Evolutionary conservation across 1,140 invertebrate species (phyloP).

Genomic region (Trinorchestia longiramus): DNA sequence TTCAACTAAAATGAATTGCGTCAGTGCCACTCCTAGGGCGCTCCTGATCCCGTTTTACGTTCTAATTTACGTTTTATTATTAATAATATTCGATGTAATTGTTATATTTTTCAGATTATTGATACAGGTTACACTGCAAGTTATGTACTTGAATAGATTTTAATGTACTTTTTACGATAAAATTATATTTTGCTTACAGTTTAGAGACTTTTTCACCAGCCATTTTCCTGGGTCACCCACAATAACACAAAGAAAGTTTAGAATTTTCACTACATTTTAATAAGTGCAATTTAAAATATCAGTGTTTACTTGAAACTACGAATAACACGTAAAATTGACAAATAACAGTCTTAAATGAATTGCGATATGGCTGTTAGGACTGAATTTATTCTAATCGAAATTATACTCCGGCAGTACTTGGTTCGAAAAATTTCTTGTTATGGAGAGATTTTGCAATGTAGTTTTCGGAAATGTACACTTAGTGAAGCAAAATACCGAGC

Average conservation of each 20-base stretch:
- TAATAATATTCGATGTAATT: background rate
- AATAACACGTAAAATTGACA: background rate
- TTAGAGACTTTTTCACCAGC: background rate
- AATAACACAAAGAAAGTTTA: background rate
- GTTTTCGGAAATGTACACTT: background rate
- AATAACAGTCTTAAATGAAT: background rate
- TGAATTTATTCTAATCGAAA: background rate
- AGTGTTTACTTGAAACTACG: background rate
- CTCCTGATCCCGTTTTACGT: background rate
- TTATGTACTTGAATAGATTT: background rate
- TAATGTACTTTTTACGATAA: background rate
- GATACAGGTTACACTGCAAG: background rate
- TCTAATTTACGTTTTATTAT: background rate
- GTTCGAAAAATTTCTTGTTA: background rate
- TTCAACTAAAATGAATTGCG: constrained; percentile 12
- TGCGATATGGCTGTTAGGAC: background rate
- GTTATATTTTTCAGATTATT: background rate
- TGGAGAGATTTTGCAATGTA: background rate
- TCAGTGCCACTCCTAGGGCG: background rate
- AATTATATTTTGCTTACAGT: background rate
- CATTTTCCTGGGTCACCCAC: background rate
- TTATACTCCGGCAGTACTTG: background rate
- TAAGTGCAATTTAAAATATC: background rate
- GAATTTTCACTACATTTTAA: background rate
- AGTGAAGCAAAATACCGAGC: background rate